Evolutionary conservation across 1,140 invertebrate species (phyloP), one percentile per base, ranked within the genome.

Genomic region (Zaprionus tsacasi): DNA sequence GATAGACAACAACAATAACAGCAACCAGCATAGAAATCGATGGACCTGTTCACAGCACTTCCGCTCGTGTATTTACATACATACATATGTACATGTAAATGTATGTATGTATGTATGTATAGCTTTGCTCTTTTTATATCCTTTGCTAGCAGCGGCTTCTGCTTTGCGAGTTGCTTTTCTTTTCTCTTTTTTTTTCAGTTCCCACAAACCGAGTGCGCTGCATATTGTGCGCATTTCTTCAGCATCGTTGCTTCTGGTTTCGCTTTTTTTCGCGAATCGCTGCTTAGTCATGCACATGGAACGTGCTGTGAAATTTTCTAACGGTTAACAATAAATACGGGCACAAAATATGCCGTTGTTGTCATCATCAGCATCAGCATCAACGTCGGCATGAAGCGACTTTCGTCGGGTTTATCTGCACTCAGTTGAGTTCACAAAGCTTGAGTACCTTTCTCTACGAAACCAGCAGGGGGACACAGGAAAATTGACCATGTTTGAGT

Each of bases 271-370:
- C 61, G 54, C 45, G 65, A 40, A 40, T 40, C 66, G 76, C 71
- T 82, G 80, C 76, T 82, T 83, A 79, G 80, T 82, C 81, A 83
- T 82, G 80, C 80, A 67, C 30, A 72, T 80, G 52, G 72, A 80
- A 77, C 75, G 70, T 67, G 77, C 67, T 67, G 61, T 63, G 25
- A 64, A 79, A 59, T 72, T 76, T 69, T 63, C 81, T 61, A 73
- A 85, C 60, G 70, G 77, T 80, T 85, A 82, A 80, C 77, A 82
- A 80, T 82, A 82, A 82, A 82, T 83, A 72, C 61, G 69, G 27
- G 56, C 17, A 36, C 68, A 76, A 79, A 72, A 74, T 67, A 76
- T 60, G 71, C 27, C 61, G 40, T 27, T 71, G 63, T 61, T 71
- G 60, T 71, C 67, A 58, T 82, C 33, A 52, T 45, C 40, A 45